Evolutionary conservation across 2,888 invertebrate genomes (phyloP), one percentile per base, ranked within the genome.

Genomic region (Cheilosia impressa): DNA sequence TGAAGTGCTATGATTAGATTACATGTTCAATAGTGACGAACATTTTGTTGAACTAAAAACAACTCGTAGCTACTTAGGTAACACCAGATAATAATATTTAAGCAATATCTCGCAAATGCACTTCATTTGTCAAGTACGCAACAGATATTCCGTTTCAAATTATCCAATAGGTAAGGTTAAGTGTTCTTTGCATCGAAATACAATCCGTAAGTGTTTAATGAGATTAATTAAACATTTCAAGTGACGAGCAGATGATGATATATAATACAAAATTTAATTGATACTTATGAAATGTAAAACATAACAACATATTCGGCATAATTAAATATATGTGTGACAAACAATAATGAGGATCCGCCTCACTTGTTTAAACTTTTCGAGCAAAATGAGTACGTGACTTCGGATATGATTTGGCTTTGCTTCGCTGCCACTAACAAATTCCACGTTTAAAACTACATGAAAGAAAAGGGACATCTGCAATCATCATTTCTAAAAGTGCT

Each of bases 151-250:
- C 38, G 31, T 62, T 72, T 72, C 72, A 72, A 72, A 72, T 72
- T 62, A 52, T 45, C 17, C 41, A 27, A 31, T 22, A 15, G 62
- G 34, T 31, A 43, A 24, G 52, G 7, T 52, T 41, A 60, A 72
- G 41, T 41, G 41, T 62, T 34, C 19, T 27, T 72, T 62, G 9
- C 27, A 19, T 72, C 41, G 72, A 60, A 62, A 60, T 53, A 19
- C 50, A 27, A 43, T 22, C 27, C 52, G 31, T 27, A 50, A 72
- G 60, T 41, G 31, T 22, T 72, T 52, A 62, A 62, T 43, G 19
- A 41, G 43, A 41, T 53, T 62, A 62, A 72, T 72, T 72, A 43
- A 27, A 72, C 17, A 60, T 72, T 72, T 52, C 31, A 53, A 72
- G 72, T 62, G 31, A 9, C 66, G 43, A 53, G 43, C 53, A 17